These are phyloP conservation scores for Mormyrus lacerda DNA, from an alignment of 2,113 vertebrate species.

Conservation along the genomic window DNA sequence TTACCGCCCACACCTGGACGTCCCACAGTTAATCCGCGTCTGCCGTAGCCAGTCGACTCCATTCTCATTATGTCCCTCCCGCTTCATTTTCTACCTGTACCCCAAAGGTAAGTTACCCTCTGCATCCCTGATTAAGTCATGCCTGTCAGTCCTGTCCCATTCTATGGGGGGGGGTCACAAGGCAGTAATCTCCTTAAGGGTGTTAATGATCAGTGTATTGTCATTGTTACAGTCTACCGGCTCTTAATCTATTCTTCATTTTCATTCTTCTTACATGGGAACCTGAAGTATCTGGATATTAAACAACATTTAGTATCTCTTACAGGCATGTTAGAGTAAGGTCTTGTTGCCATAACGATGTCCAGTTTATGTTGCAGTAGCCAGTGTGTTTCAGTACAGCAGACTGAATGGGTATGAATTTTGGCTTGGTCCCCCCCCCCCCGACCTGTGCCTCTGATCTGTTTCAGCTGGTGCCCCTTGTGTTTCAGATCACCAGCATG, in stretches of 20 bases:
- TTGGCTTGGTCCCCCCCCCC: neutral
- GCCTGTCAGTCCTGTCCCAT: neutral
- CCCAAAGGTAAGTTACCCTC: neutral
- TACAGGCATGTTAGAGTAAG: neutral
- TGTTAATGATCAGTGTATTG: neutral
- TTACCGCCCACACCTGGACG: neutral
- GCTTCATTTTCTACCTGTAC: neutral
- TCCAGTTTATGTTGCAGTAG: neutral
- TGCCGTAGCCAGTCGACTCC: neutral
- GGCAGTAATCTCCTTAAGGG: neutral
- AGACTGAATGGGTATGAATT: neutral
- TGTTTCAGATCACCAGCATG: neutral
- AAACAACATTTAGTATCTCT: neutral
- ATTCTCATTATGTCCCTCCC: neutral
- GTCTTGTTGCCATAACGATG: neutral
- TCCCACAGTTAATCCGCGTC: neutral
- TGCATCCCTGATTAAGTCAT: neutral
- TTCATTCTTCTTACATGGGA: neutral
- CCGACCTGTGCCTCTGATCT: neutral
- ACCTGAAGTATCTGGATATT: neutral
- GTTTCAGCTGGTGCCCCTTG: neutral
- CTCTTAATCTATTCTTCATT: neutral
- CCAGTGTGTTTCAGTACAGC: neutral
- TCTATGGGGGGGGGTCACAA: neutral
- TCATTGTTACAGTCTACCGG: neutral